A percentile compares a stretch with the other conserved stretches of the same genome.
These are phyloP conservation scores for Bombus sylvicola DNA, from an alignment of 1,140 invertebrate species.

Conservation along the genomic window DNA sequence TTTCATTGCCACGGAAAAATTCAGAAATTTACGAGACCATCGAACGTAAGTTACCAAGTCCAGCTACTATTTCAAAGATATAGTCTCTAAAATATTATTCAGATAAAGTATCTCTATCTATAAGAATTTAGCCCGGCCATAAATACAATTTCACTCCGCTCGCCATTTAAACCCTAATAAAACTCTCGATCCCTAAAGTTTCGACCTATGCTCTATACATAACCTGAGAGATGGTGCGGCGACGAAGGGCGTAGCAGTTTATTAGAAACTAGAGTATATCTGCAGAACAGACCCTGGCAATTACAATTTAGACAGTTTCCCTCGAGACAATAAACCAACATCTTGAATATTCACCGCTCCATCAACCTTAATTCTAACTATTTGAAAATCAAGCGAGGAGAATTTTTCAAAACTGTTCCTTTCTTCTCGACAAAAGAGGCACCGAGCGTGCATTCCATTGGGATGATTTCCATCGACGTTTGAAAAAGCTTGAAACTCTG, in stretches of 20 bases:
- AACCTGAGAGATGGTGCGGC: background rate
- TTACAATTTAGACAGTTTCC: constrained; percentile 8
- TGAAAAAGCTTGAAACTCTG: background rate
- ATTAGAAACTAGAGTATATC: background rate
- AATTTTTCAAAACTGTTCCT: background rate
- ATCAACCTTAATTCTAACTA: background rate
- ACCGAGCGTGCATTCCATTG: background rate
- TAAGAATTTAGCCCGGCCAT: background rate
- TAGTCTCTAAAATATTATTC: background rate
- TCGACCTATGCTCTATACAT: background rate
- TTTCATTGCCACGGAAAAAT: background rate
- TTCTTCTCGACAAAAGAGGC: background rate
- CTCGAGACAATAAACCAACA: background rate
- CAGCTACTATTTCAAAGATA: background rate
- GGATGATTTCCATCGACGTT: background rate
- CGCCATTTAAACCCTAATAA: background rate
- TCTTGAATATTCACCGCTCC: background rate
- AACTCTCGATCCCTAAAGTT: background rate
- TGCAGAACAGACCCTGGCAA: background rate
- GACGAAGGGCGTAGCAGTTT: background rate
- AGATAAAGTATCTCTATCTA: background rate
- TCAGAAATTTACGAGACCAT: too few relatives aligned
- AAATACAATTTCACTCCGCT: background rate
- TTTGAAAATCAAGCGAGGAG: background rate
- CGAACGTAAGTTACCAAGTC: too few relatives aligned